Evolutionary conservation across 2,113 vertebrate genomes (phyloP).

Genomic region (Neoarius graeffei): DNA sequence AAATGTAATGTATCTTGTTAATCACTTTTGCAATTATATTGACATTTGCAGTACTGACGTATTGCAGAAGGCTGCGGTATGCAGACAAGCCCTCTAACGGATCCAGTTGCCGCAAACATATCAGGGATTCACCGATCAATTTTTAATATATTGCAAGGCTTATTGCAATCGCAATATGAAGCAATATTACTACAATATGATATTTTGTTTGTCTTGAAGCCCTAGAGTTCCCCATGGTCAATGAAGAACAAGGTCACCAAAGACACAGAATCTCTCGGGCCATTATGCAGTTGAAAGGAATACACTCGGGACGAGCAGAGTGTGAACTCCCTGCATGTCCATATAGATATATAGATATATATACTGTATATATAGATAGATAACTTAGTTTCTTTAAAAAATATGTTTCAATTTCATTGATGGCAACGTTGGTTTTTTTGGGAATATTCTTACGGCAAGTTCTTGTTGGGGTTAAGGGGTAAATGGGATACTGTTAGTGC

Average conservation of each 20-base stretch:
- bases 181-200: not conserved
- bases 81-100: not conserved
- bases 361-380: not conserved
- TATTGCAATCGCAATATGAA: not conserved
- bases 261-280: slow-evolving; percentile 30
- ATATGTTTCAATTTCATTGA: slow-evolving; percentile 46
- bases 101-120: not conserved
- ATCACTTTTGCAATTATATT: not conserved
- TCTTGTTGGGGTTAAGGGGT: slow-evolving; percentile 58
- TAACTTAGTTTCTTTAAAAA: slow-evolving; percentile 26
- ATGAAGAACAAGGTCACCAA: slow-evolving; percentile 36
- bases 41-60: not conserved
- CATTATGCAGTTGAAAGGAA: slow-evolving; percentile 11
- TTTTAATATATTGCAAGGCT: not conserved
- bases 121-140: not conserved
- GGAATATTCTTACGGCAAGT: slow-evolving; percentile 26
- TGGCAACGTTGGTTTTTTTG: slow-evolving; percentile 46
- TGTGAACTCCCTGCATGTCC: not conserved
- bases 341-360: not conserved
- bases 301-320: not conserved
- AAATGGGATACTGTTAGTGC: slow-evolving; percentile 32
- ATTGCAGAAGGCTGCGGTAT: not conserved
- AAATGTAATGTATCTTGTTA: not conserved
- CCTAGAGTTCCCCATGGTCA: not conserved
- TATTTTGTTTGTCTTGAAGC: not conserved